Evolutionary conservation across 2,888 invertebrate species (phyloP).

Genomic region (Netelia melanura): DNA sequence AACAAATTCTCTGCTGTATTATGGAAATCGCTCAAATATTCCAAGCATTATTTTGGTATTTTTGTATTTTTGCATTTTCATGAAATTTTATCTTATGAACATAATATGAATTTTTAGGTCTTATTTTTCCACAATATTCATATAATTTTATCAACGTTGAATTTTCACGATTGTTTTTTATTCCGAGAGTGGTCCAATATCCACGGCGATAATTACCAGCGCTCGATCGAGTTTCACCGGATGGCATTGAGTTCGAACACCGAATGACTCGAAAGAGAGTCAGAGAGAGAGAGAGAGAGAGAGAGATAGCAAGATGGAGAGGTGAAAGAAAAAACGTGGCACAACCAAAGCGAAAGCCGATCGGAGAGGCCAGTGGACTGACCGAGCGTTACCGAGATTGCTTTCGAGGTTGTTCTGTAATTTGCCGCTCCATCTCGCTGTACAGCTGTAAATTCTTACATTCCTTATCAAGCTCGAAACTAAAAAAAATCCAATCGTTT

Average conservation of each 20-base stretch:
- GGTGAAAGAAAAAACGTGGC: constrained; percentile 25
- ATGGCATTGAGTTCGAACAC: constrained; percentile 31
- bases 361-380: constrained; percentile 27
- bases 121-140: not conserved
- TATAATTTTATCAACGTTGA: not conserved
- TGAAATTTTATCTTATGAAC: not conserved
- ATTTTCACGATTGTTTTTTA: not conserved
- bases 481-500: constrained; percentile 7
- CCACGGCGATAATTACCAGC: not conserved
- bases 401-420: constrained; percentile 1
- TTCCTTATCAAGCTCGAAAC: constrained; percentile 18
- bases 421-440: constrained; percentile 2
- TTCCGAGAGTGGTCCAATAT: not conserved
- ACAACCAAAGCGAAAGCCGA: constrained; percentile 48
- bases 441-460: not conserved
- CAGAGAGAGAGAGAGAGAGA: too few species aligned
- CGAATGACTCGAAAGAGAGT: constrained; percentile 5
- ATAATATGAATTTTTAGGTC: not conserved
- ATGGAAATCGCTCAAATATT: too few species aligned
- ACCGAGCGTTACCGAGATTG: constrained; percentile 44
- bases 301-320: not conserved
- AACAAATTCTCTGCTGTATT: too few species aligned
- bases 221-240: constrained; percentile 16
- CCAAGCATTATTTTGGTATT: too few species aligned
- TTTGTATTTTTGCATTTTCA: too few species aligned